Evolutionary conservation across 2,888 invertebrate genomes (phyloP).

Genomic region (Chrysotoxum bicinctum): DNA sequence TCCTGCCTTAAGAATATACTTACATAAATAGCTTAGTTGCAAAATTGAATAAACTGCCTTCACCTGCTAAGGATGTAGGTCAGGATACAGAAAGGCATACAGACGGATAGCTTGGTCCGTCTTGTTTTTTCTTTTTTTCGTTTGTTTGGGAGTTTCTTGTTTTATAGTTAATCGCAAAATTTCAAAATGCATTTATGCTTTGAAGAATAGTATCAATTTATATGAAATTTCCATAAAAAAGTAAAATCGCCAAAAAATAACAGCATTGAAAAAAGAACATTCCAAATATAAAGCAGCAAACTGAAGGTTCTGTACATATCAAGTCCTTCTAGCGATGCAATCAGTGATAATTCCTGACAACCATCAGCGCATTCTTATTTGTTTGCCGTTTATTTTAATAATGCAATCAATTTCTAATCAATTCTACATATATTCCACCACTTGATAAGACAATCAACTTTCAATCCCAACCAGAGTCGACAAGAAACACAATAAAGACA

Average conservation of each 20-base stretch:
- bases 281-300: background rate
- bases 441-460: conserved; percentile 30
- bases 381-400: conserved; percentile 9
- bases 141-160: no score
- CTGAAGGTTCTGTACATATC: background rate
- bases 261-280: background rate
- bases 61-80: no score
- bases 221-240: no score
- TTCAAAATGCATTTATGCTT: background rate
- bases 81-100: no score
- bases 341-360: background rate
- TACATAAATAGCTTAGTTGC: no score
- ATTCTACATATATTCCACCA: background rate
- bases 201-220: background rate
- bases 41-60: no score
- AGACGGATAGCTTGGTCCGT: no score
- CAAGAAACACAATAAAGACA: background rate
- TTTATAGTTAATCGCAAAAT: no score
- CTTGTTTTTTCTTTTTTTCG: no score
- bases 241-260: background rate
- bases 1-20: no score
- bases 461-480: conserved; percentile 22
- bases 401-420: conserved; percentile 16
- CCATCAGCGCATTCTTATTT: background rate
- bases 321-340: background rate